phyloP scores from a whole-genome alignment of 2,797 vertebrate genomes.

The Coreius guichenoti region DNA sequence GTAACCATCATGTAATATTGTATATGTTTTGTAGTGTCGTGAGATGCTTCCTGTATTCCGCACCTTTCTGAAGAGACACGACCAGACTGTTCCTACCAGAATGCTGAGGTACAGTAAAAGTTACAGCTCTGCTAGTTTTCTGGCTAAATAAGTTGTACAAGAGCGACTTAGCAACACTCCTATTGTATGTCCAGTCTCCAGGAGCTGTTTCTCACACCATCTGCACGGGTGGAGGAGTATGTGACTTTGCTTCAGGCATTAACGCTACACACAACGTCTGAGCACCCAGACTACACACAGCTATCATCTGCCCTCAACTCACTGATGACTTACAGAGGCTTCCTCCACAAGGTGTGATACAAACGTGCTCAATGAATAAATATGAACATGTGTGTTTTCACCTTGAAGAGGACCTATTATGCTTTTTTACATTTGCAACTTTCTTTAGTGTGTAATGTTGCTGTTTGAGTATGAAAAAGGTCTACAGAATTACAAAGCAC shows the following conservation, averaged over 20 bases:
- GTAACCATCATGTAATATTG: neutral
- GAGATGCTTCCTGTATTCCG: conserved; percentile 82
- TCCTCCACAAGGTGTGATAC: conserved; percentile 79
- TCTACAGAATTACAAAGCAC: neutral
- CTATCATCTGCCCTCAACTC: conserved; percentile 75
- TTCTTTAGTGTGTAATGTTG: neutral
- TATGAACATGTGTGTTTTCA: neutral
- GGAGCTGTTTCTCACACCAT: conserved; percentile 83
- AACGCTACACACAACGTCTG: conserved; percentile 76
- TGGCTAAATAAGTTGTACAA: neutral
- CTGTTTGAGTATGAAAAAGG: neutral
- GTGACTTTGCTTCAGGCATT: conserved; percentile 81
- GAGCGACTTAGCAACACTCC: neutral
- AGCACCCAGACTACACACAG: conserved; percentile 78
- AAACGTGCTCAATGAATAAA: neutral
- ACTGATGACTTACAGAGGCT: conserved; percentile 74
- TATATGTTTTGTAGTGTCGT: conserved; percentile 77
- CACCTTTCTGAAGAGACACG: conserved; percentile 83
- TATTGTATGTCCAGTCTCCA: conserved; percentile 76
- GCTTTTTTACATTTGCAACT: neutral
- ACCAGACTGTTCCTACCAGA: conserved; percentile 80
- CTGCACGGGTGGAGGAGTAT: conserved; percentile 83
- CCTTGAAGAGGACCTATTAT: neutral
- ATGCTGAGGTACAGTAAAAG: conserved; percentile 82
- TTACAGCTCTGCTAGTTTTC: neutral